Evolutionary conservation across 1,140 invertebrate genomes (phyloP), one percentile per base, ranked within the genome.

Genomic region (Globodera ellingtonae): DNA sequence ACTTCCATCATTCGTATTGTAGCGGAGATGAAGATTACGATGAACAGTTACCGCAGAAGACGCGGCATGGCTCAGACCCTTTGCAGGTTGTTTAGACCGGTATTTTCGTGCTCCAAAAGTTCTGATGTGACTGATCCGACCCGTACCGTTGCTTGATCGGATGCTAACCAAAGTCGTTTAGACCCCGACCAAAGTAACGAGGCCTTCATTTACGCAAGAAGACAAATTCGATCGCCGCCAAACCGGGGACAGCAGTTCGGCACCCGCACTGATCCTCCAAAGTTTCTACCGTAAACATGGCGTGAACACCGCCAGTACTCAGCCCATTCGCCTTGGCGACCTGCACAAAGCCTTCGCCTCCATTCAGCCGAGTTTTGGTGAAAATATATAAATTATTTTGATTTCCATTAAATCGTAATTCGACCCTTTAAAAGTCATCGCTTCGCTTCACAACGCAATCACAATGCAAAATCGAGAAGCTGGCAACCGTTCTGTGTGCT

Each of bases 401-500:
- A 35, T 35, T 35, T 35, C 35, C 35, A 35, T 35, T 35, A 35
- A 35, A 35, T 35, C 1, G 35, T 35, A 35, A 35, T 13, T 70
- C 24, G 6, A 9, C 67, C 67, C 24, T 2, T 47, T 44, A 10
- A 13, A 35, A 70, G 67, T 93, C 24, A 90, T 93, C 48, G 92
- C 92, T 83, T 92, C 92, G 59, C 90, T 93, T 44, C 93, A 93
- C 87, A 93, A 93, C 85, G 91, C 92, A 21, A 92, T 93, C 65
- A 93, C 93, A 6, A 91, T 93, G 89, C 92, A 93, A 85, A 93
- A 93, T 83, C 86, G 93, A 78, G 92, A 92, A n/a, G 92, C 92
- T 7, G 93, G 92, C 10, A 74, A 72, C 13, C 70, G 82, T n/a
- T 82, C 81, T 10, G 78, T 89, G 15, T 88, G 88, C 66, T 83